These are phyloP conservation scores for Yponomeuta sedellus DNA, from an alignment of 2,888 invertebrate genomes.

Conservation along the genomic window DNA sequence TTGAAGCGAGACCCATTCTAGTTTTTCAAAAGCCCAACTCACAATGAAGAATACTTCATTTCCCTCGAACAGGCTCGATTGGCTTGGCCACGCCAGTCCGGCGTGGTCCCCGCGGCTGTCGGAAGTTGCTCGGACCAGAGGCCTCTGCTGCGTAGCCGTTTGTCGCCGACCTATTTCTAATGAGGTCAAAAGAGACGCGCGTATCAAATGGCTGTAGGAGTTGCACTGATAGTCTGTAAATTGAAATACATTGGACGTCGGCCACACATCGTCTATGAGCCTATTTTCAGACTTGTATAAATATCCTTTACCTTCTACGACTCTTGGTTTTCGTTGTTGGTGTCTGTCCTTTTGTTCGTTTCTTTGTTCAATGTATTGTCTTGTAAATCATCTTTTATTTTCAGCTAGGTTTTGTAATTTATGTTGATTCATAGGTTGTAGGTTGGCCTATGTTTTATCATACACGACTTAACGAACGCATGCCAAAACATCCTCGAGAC, in stretches of 20 bases:
- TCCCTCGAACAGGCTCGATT: constrained; percentile 15
- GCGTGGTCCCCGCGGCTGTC: not conserved
- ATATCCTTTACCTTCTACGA: not conserved
- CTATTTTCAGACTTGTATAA: not conserved
- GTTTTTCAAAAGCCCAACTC: constrained; percentile 14
- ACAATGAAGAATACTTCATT: constrained; percentile 18
- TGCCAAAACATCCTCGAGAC: constrained; percentile 8
- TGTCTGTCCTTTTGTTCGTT: not conserved
- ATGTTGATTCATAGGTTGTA: not conserved
- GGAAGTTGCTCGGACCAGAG: not conserved
- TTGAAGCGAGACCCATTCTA: constrained; percentile 7
- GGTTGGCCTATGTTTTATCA: not conserved
- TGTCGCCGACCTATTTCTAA: constrained; percentile 27
- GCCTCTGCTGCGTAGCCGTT: constrained; percentile 1
- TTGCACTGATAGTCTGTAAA: constrained; percentile 45
- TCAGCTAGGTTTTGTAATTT: not conserved
- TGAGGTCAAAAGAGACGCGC: constrained; percentile 52
- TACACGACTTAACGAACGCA: constrained; percentile 5
- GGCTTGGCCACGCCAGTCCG: constrained; percentile 7
- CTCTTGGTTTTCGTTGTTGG: not conserved
- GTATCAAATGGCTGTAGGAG: constrained; percentile 27
- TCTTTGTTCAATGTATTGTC: not conserved
- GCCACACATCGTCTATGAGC: constrained; percentile 20
- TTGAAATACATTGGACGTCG: constrained; percentile 51
- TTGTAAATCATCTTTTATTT: constrained; percentile 3